Evolutionary conservation across 2,797 vertebrate species (phyloP).

Genomic region (Cryptoblepharus egeriae): DNA sequence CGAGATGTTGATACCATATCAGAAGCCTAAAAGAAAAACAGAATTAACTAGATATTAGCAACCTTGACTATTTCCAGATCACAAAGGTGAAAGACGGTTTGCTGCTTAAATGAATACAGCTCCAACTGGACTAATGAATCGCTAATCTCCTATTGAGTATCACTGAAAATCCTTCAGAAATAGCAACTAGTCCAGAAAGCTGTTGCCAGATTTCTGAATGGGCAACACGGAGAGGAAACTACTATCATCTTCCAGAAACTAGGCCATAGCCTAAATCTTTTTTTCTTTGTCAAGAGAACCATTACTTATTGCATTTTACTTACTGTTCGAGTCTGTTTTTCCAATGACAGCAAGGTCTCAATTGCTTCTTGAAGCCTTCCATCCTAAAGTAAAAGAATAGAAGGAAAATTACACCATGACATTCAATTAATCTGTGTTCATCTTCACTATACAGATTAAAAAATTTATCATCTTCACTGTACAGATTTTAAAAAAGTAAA

Average conservation of each 20-base stretch:
- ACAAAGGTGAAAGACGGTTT: neutral
- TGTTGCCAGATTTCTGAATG: no score
- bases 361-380: constrained; percentile 97
- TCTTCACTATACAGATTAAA: neutral
- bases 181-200: no score
- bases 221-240: no score
- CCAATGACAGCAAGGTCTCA: constrained; percentile 93
- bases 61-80: neutral
- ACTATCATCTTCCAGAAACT: no score
- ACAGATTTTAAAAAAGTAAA: neutral
- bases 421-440: neutral
- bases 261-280: neutral
- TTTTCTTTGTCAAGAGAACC: neutral
- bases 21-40: constrained; percentile 83
- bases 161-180: no score
- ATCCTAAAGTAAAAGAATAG: constrained; percentile 79
- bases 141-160: neutral
- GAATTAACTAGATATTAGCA: neutral
- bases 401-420: neutral
- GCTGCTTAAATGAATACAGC: neutral
- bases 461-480: neutral
- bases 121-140: neutral
- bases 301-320: constrained; percentile 56
- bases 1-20: constrained; percentile 98
- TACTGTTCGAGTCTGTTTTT: constrained; percentile 98